A percentile compares a stretch with the other conserved stretches of the same genome.
These are phyloP conservation scores for Radopholus similis DNA, from an alignment of 1,140 invertebrate genomes.

Conservation along the genomic window DNA sequence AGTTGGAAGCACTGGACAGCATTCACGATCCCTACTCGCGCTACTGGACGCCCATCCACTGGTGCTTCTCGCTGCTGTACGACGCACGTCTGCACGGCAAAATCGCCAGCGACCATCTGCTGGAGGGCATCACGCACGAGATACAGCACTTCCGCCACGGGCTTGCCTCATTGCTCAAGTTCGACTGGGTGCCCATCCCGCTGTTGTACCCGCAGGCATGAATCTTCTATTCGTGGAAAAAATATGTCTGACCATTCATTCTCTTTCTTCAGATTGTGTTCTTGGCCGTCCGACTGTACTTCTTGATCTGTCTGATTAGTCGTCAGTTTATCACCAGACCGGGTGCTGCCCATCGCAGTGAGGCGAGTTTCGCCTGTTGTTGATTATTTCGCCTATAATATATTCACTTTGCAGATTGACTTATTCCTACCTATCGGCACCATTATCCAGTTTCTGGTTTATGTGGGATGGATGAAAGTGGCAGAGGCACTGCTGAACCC, in stretches of 20 bases:
- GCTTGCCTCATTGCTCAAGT: conserved; percentile 47
- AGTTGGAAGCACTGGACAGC: conserved; percentile 40
- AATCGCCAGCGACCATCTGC: conserved; percentile 45
- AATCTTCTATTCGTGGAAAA: background rate
- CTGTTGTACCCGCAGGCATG: conserved; percentile 44
- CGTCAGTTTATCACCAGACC: conserved; percentile 42
- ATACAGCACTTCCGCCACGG: conserved; percentile 46
- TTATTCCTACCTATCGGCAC: conserved; percentile 50
- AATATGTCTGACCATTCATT: background rate
- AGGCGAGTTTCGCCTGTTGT: conserved; percentile 4
- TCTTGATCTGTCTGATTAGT: conserved; percentile 51
- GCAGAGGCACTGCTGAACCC: conserved; percentile 59
- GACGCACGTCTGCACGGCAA: conserved; percentile 44
- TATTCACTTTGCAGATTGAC: conserved; percentile 37
- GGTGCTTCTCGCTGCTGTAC: conserved; percentile 40
- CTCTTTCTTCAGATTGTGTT: conserved; percentile 48
- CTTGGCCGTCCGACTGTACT: conserved; percentile 31
- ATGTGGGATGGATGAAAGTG: conserved; percentile 59
- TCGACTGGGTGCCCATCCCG: conserved; percentile 55
- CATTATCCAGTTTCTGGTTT: conserved; percentile 54
- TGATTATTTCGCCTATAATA: too few species aligned
- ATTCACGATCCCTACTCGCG: conserved; percentile 41
- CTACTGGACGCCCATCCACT: conserved; percentile 58
- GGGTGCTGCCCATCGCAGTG: conserved; percentile 22
- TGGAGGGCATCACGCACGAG: conserved; percentile 48